These are phyloP conservation scores for Aquatica leii DNA, from an alignment of 2,888 invertebrate species.

Conservation along the genomic window DNA sequence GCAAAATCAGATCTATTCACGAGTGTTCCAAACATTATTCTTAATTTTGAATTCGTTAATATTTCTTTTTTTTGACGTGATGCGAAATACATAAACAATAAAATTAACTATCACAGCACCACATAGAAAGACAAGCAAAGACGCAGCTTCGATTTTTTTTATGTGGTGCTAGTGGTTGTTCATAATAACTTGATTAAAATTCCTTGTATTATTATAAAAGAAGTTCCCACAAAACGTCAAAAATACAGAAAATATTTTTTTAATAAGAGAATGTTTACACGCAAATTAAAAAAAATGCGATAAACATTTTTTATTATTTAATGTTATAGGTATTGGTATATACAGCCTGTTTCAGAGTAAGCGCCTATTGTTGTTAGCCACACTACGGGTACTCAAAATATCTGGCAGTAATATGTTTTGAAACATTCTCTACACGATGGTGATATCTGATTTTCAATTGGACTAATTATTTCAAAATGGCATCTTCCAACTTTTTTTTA, in stretches of 20 bases:
- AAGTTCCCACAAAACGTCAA: not conserved
- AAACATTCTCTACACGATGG: too few relatives aligned
- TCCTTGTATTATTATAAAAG: not conserved
- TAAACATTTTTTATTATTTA: not conserved
- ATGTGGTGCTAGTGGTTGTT: not conserved
- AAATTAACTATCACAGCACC: not conserved
- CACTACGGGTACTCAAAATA: too few relatives aligned
- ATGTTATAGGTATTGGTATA: not conserved
- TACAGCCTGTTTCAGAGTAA: too few relatives aligned
- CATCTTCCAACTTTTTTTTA: too few relatives aligned
- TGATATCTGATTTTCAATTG: too few relatives aligned
- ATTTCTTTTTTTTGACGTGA: not conserved
- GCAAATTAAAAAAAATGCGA: not conserved
- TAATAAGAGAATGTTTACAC: not conserved
- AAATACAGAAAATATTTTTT: not conserved
- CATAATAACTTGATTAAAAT: too few relatives aligned
- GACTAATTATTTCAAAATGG: too few relatives aligned
- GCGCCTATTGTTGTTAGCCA: too few relatives aligned
- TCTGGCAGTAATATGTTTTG: too few relatives aligned
- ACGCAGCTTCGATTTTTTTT: constrained; percentile 5
- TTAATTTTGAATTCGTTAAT: constrained; percentile 1
- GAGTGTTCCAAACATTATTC: constrained; percentile 1
- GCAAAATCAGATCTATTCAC: not conserved
- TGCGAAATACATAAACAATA: not conserved
- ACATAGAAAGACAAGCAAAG: not conserved